Percentiles rank a stretch among this genome's conserved stretches.
phyloP scores from a whole-genome alignment of 23 tunicate species.

The Phallusia fumigata region DNA sequence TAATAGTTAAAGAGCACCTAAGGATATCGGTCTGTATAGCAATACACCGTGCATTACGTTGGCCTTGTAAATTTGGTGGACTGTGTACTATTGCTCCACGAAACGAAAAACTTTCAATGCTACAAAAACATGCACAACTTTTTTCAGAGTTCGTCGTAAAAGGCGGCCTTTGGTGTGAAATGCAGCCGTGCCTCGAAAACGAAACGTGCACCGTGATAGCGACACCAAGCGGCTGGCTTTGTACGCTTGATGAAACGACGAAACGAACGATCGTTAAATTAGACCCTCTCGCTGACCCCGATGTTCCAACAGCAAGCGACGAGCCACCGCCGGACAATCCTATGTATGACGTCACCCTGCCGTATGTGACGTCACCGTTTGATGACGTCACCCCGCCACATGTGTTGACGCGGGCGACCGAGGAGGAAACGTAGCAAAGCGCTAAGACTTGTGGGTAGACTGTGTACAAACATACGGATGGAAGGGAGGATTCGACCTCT shows the following conservation, averaged over 20 bases:
- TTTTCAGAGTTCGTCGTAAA: conserved; percentile 17
- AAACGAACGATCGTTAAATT: neutral
- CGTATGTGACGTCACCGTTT: neutral
- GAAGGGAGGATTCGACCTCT: too few relatives aligned
- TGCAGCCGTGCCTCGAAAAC: conserved; percentile 60
- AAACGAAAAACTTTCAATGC: too few relatives aligned
- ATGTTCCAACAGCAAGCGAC: neutral
- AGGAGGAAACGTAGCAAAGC: neutral
- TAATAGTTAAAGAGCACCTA: too few relatives aligned
- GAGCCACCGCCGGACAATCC: too few relatives aligned
- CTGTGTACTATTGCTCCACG: too few relatives aligned
- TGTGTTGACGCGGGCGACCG: neutral
- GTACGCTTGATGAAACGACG: neutral
- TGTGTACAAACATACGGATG: too few relatives aligned
- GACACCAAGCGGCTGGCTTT: conserved; percentile 44
- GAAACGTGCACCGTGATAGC: conserved; percentile 41
- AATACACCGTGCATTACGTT: too few relatives aligned
- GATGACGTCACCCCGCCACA: neutral
- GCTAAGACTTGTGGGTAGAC: too few relatives aligned
- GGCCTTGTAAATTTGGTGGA: too few relatives aligned
- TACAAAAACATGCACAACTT: neutral
- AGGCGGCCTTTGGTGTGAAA: conserved; percentile 45
- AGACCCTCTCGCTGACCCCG: neutral
- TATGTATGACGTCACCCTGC: neutral
- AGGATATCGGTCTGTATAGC: too few relatives aligned